These are phyloP conservation scores for Bombus pascuorum DNA, from an alignment of 1,140 invertebrate genomes.

Conservation along the genomic window DNA sequence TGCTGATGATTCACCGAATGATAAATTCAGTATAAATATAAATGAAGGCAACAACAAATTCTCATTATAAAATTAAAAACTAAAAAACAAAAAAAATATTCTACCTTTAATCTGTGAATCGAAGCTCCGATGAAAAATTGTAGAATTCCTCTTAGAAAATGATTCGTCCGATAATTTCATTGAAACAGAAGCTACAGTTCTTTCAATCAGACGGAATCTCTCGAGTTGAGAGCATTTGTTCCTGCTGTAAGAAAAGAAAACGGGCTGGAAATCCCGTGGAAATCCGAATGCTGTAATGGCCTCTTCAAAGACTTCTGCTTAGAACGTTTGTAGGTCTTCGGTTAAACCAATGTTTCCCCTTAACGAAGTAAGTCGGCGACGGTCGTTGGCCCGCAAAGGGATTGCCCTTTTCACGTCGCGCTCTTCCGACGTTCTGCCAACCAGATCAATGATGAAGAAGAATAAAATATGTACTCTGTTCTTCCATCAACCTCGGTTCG, in stretches of 20 bases:
- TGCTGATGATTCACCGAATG: neutral
- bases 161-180: neutral
- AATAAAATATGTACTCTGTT: neutral
- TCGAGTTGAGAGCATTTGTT: neutral
- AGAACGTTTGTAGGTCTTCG: slow-evolving; percentile 72
- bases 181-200: too few relatives aligned
- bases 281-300: slow-evolving; percentile 69
- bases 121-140: neutral
- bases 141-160: neutral
- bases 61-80: neutral
- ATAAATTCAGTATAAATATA: too few relatives aligned
- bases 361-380: slow-evolving; percentile 49
- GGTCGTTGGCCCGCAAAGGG: slow-evolving; percentile 68
- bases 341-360: slow-evolving; percentile 64
- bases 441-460: neutral
- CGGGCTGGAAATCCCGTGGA: slow-evolving; percentile 45
- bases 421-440: neutral
- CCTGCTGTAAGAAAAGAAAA: slow-evolving; percentile 11
- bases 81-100: too few relatives aligned
- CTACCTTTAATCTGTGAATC: neutral
- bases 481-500: too few relatives aligned
- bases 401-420: slow-evolving; percentile 26
- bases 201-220: neutral
- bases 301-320: slow-evolving; percentile 78
- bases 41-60: neutral